Evolutionary conservation across 2,888 invertebrate genomes (phyloP).

Genomic region (Nemapogon koenigi): DNA sequence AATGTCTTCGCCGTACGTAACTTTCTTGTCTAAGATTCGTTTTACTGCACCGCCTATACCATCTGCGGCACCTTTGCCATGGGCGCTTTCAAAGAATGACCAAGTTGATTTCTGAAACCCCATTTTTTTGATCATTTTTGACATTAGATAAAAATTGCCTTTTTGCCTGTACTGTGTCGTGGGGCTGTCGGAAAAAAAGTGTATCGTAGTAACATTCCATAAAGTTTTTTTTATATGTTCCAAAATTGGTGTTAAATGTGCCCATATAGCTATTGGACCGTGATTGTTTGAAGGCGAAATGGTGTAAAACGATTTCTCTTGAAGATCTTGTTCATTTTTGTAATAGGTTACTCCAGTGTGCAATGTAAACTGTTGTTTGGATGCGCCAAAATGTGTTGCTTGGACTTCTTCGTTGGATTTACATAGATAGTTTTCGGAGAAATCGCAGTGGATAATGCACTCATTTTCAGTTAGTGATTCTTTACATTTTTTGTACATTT

Average conservation of each 20-base stretch:
- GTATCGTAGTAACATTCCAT: not conserved
- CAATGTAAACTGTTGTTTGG: slow-evolving; percentile 5
- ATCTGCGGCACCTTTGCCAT: slow-evolving; percentile 12
- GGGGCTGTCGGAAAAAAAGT: slow-evolving; percentile 9
- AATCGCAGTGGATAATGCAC: slow-evolving; percentile 10
- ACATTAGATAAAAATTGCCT: slow-evolving; percentile 7
- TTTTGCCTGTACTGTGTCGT: slow-evolving; percentile 9
- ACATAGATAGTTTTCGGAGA: slow-evolving; percentile 9
- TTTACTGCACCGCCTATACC: slow-evolving; percentile 11
- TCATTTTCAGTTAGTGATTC: slow-evolving; percentile 1
- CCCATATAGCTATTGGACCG: slow-evolving; percentile 10
- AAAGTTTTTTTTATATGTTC: slow-evolving; percentile 2
- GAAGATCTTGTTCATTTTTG: not conserved
- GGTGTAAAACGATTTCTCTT: slow-evolving; percentile 1
- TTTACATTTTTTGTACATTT: slow-evolving; percentile 10
- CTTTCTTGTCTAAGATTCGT: slow-evolving; percentile 7
- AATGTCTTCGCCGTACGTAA: slow-evolving; percentile 8
- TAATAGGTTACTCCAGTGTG: slow-evolving; percentile 6
- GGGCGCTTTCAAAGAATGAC: slow-evolving; percentile 10
- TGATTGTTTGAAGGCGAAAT: not conserved
- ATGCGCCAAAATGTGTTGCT: slow-evolving; percentile 9
- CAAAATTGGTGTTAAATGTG: slow-evolving; percentile 10
- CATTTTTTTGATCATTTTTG: slow-evolving; percentile 1
- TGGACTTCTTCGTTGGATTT: slow-evolving; percentile 10
- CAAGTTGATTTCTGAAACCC: slow-evolving; percentile 8